Evolutionary conservation across 2,797 vertebrate genomes (phyloP), one percentile per base, ranked within the genome.

Genomic region (Telmatherina bonti): DNA sequence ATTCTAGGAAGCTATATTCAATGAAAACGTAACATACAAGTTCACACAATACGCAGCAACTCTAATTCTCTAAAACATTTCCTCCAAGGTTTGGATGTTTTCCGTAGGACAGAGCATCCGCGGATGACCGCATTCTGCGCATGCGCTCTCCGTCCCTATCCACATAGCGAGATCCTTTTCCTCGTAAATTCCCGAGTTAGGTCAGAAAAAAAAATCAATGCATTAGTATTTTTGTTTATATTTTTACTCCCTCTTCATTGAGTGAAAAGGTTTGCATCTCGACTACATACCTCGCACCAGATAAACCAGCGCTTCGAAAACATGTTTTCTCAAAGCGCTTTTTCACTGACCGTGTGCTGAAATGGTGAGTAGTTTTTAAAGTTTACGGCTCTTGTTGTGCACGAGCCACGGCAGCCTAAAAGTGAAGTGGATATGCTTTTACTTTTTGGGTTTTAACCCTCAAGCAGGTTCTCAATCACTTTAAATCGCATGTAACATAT

Each of bases 281-380:
- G 0, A 0, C n/a, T 5, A 4, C 73, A 53, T 7, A 57, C 12
- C 7, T 29, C n/a, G 43, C 24, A 1, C 2, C 8, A 26, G 35
- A 38, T 22, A 22, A 49, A 49, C n/a, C 27, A 4, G 38, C 65
- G 1, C 30, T 10, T 5, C n/a, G 57, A 29, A 49, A 65, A 35
- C 56, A 56, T 60, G 69, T 58, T 73, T 71, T 55, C 24, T 30
- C 55, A 22, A 38, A 51, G 47, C 62, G 51, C 31, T 35, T 79
- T 82, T 84, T 64, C 66, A 35, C 43, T 67, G 27, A 29, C 71
- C 81, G 79, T 82, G 78, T 70, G 88, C 85, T 90, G 90, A 90
- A 89, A 93, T 93, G 92, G 93, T 93, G 89, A 93, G 92, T 91
- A 53, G 69, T 73, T 74, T n/a, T 63, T 70, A 83, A 89, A 90